Conservation (phyloP, 2,888 invertebrate species). For the Sympetrum striolatum region DNA sequence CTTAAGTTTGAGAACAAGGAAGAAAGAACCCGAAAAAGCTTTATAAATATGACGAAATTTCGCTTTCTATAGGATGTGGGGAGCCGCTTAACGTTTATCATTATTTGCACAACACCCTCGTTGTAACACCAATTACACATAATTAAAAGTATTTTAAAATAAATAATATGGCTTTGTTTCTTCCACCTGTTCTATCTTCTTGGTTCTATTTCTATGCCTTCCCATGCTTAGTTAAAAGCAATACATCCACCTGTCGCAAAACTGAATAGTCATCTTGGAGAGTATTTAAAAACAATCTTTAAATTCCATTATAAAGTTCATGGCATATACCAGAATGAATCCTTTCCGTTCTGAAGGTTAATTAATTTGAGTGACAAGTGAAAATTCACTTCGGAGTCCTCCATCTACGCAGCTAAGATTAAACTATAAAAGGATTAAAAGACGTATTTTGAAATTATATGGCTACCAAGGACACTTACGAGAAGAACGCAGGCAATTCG, state of each 20-base stretch:
- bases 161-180: no score
- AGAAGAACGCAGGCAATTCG: not conserved
- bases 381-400: not conserved
- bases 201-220: not conserved
- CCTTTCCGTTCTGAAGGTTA: not conserved
- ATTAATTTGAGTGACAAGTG: conserved; percentile 28
- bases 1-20: no score
- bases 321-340: not conserved
- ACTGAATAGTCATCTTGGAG: not conserved
- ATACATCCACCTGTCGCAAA: not conserved
- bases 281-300: not conserved
- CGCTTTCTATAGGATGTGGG: no score
- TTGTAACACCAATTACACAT: no score
- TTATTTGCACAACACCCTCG: no score
- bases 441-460: not conserved
- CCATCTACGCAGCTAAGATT: not conserved
- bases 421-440: conserved; percentile 2
- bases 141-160: no score
- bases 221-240: not conserved
- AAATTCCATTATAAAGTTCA: not conserved
- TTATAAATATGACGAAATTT: no score
- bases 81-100: no score
- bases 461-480: not conserved
- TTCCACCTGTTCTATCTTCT: not conserved
- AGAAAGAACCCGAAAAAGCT: no score